Base-by-base conservation (phyloP, 2,113 vertebrate species). In the Callochromis pleurospilus region DNA sequence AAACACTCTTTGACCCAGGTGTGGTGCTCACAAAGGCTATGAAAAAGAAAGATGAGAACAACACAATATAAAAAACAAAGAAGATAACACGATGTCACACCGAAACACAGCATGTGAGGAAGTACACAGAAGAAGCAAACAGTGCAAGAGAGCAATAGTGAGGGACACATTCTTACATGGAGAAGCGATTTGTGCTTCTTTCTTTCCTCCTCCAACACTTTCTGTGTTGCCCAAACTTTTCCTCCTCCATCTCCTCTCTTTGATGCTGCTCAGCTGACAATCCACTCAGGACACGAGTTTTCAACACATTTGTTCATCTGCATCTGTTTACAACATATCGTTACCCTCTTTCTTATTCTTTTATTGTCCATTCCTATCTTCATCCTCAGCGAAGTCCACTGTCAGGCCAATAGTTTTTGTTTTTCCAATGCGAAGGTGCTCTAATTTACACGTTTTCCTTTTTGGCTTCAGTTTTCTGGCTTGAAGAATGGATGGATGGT, bases 81-180 rank as follows among this genome's bases (percentile, higher is more conserved):
- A 82, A 84, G 68, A 88, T 33, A 87, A 85, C 86, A 88, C 36
- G 65, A 93, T 58, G 84, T 83, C 68, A 91, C 89, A 86, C 29
- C 1, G 55, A 93, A 90, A 81, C 83, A 86, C 51, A 89, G 73
- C 4, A 80, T 56, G 81, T 83, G 84, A 88, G 38, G 79, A 73
- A 86, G 82, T 75, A 90, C 79, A 83, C 85, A 92, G 87, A 85
- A 68, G 42, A 88, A 79, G 82, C 81, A 47, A 87, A 88, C 60
- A 60, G 56, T 85, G 80, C 87, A 92, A 60, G 62, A 79, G 36
- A 90, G 82, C 86, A 86, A 89, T 91, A 89, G 87, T 86, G 88
- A 92, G 83, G 86, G 83, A 90, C 91, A 91, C 93, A 92, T 94
- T 94, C 96, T 97, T 96, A 97, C 96, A 95, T 96, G 94, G 90